A percentile compares a stretch with the other conserved stretches of the same genome.
phyloP scores from a whole-genome alignment of 1,140 invertebrate genomes.

The Drosophila biarmipes region DNA sequence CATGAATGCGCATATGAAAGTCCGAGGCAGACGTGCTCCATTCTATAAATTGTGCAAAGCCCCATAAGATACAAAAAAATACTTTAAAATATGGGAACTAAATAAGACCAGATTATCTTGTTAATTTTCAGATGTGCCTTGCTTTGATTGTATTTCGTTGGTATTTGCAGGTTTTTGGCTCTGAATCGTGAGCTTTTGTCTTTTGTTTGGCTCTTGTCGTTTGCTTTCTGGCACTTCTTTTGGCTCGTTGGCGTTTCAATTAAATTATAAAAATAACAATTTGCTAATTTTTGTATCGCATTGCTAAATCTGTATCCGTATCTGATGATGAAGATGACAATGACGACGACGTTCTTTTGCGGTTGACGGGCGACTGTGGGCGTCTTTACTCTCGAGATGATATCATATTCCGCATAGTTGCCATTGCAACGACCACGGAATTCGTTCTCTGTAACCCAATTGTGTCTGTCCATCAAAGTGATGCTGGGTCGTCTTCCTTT shows the following conservation, averaged over 20 bases:
- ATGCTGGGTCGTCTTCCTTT: conserved; percentile 21
- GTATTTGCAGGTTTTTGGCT: conserved; percentile 40
- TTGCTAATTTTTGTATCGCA: conserved; percentile 69
- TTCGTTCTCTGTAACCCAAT: conserved; percentile 37
- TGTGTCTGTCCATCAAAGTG: conserved; percentile 47
- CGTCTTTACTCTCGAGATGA: conserved; percentile 30
- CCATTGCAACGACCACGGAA: conserved; percentile 9
- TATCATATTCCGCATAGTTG: conserved; percentile 36
- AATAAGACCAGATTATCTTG: conserved; percentile 60
- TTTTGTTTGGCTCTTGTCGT: conserved; percentile 39
- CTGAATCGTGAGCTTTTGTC: conserved; percentile 30
- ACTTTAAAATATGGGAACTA: conserved; percentile 20
- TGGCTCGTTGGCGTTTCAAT: conserved; percentile 67
- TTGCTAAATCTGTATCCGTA: conserved; percentile 44
- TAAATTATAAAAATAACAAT: conserved; percentile 79
- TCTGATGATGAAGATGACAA: conserved; percentile 42
- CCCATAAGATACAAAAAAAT: conserved; percentile 15
- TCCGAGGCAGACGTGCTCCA: conserved; percentile 21
- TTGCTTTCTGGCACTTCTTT: conserved; percentile 51
- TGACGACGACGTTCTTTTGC: conserved; percentile 39
- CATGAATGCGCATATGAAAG: conserved; percentile 61
- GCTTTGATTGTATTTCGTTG: conserved; percentile 5
- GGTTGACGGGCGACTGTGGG: conserved; percentile 33
- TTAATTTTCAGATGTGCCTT: conserved; percentile 50
- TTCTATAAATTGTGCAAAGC: conserved; percentile 11